These are phyloP conservation scores for Hydractinia symbiolongicarpus DNA, from an alignment of 30 jellyfish, hydroid and myxozoan species.

Conservation along the genomic window DNA sequence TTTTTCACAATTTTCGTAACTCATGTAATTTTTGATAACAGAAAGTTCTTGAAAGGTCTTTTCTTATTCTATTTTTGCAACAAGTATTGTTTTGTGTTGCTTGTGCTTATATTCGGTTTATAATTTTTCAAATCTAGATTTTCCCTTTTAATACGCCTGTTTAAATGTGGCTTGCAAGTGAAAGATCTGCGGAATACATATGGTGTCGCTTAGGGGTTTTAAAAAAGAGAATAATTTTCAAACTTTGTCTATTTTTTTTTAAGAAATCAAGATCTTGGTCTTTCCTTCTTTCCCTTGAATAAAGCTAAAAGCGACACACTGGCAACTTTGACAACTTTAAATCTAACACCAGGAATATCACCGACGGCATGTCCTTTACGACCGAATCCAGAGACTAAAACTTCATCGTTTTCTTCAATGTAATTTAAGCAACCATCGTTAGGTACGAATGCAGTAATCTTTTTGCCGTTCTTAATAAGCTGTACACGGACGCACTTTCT, in stretches of 20 bases:
- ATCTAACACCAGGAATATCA: slow-evolving; percentile 99
- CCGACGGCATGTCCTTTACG: slow-evolving; percentile 99
- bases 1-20: too few species aligned
- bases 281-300: slow-evolving; percentile 97
- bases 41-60: too few species aligned
- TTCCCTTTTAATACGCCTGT: too few species aligned
- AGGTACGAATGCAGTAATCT: slow-evolving; percentile 98
- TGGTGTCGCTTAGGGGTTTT: too few species aligned
- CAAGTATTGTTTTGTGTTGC: too few species aligned
- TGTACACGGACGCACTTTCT: slow-evolving; percentile 99
- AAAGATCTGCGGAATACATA: too few species aligned
- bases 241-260: neutral
- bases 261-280: slow-evolving; percentile 76
- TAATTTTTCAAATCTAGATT: too few species aligned
- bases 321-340: slow-evolving; percentile 98
- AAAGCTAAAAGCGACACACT: slow-evolving; percentile 91
- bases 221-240: too few species aligned
- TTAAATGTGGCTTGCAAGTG: too few species aligned
- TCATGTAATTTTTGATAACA: too few species aligned
- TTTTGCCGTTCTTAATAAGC: slow-evolving; percentile 94
- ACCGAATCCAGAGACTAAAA: slow-evolving; percentile 99
- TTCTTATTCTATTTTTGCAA: too few species aligned
- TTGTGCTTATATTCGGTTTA: too few species aligned
- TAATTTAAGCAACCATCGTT: slow-evolving; percentile 95
- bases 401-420: slow-evolving; percentile 99